Conservation (phyloP, 2,888 invertebrate genomes). For the Pyrochroa serraticornis region DNA sequence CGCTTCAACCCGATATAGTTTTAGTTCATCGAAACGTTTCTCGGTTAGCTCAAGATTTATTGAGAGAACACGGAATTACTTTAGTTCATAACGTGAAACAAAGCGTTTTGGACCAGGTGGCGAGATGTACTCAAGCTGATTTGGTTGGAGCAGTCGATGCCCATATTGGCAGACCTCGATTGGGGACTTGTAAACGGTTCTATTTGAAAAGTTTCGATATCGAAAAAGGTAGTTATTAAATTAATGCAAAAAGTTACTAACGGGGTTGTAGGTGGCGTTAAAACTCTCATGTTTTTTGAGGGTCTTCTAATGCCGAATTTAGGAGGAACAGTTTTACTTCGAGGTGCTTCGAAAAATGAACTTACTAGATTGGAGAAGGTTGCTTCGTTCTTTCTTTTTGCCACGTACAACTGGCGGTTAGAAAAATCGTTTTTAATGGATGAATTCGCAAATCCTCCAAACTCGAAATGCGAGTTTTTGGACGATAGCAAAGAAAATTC, state of each 20-base stretch:
- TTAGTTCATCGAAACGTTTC: conserved; percentile 89
- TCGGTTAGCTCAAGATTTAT: conserved; percentile 82
- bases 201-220: conserved; percentile 68
- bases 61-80: conserved; percentile 81
- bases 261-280: conserved; percentile 61
- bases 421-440: conserved; percentile 91
- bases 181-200: conserved; percentile 86
- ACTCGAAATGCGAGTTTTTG: conserved; percentile 59
- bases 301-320: conserved; percentile 83
- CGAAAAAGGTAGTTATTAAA: conserved; percentile 55
- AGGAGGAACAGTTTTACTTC: conserved; percentile 85
- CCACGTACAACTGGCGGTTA: conserved; percentile 88
- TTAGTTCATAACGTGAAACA: conserved; percentile 85
- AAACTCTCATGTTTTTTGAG: conserved; percentile 93
- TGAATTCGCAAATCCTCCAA: conserved; percentile 80
- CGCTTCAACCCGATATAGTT: conserved; percentile 84
- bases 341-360: conserved; percentile 77
- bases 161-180: conserved; percentile 76
- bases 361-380: conserved; percentile 83
- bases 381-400: conserved; percentile 79
- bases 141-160: conserved; percentile 88
- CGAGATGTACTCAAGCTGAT: conserved; percentile 83
- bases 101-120: conserved; percentile 77
- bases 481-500: conserved; percentile 54
- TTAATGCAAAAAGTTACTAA: not conserved